Conservation (phyloP, 2,888 invertebrate species). For the Tachina grossa region DNA sequence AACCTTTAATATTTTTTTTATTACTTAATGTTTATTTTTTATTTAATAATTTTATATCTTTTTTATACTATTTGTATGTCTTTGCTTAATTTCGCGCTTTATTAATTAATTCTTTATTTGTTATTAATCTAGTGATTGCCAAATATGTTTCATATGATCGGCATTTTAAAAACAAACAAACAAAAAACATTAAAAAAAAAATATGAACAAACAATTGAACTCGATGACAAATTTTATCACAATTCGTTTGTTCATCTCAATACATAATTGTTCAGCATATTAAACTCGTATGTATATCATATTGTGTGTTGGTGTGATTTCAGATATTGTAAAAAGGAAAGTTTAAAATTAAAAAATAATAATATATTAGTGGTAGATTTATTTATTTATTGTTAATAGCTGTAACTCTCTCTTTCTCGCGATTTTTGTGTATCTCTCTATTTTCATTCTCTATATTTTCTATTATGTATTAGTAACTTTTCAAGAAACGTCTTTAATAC, state of each 20-base stretch:
- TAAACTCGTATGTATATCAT: neutral
- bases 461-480: conserved; percentile 36
- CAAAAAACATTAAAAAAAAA: conserved; percentile 26
- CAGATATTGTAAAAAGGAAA: conserved; percentile 12
- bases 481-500: conserved; percentile 69
- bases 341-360: conserved; percentile 11
- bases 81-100: conserved; percentile 23
- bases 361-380: neutral
- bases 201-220: conserved; percentile 18
- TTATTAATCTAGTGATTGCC: conserved; percentile 66
- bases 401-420: conserved; percentile 17
- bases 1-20: neutral
- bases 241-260: conserved; percentile 10
- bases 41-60: conserved; percentile 21
- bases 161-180: conserved; percentile 44
- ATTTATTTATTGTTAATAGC: conserved; percentile 49
- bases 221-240: neutral
- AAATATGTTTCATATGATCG: conserved; percentile 59
- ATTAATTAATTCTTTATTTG: conserved; percentile 17
- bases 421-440: neutral
- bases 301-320: conserved; percentile 24
- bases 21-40: neutral
- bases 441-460: neutral
- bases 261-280: conserved; percentile 16
- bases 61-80: conserved; percentile 26